phyloP scores from a whole-genome alignment of 2,797 vertebrate genomes.

The Muscicapa striata region DNA sequence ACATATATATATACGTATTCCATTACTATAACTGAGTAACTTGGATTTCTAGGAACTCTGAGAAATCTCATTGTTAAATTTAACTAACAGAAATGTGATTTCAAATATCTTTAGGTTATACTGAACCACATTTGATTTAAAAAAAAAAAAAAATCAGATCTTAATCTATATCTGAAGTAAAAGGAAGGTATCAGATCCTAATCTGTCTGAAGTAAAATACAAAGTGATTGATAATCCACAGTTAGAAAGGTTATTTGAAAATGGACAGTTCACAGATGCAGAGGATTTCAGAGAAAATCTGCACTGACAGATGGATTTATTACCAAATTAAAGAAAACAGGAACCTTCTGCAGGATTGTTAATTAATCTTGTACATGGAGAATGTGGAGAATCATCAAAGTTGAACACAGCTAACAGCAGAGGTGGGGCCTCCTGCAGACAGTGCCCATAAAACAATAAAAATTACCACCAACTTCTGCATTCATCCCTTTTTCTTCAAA shows the following conservation, averaged over 20 bases:
- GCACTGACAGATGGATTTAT: neutral
- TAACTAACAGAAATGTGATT: neutral
- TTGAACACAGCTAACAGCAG: neutral
- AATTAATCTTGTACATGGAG: neutral
- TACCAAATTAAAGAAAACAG: constrained; percentile 16
- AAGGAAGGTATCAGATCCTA: neutral
- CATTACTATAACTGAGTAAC: neutral
- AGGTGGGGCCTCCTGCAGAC: neutral
- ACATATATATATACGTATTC: neutral
- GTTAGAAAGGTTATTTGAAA: neutral
- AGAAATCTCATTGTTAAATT: neutral
- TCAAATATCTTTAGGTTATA: neutral
- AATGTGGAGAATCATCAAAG: neutral
- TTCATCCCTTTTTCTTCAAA: neutral
- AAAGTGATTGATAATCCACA: neutral
- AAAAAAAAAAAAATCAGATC: neutral
- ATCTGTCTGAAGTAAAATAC: neutral
- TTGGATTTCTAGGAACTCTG: neutral
- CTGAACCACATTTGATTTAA: neutral
- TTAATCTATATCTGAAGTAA: neutral
- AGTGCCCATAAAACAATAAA: neutral
- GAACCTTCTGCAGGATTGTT: neutral
- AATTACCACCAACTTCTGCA: neutral
- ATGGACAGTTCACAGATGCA: neutral
- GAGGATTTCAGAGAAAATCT: neutral